Conservation (phyloP, 2,888 invertebrate genomes). For the Nymphalis c-album region DNA sequence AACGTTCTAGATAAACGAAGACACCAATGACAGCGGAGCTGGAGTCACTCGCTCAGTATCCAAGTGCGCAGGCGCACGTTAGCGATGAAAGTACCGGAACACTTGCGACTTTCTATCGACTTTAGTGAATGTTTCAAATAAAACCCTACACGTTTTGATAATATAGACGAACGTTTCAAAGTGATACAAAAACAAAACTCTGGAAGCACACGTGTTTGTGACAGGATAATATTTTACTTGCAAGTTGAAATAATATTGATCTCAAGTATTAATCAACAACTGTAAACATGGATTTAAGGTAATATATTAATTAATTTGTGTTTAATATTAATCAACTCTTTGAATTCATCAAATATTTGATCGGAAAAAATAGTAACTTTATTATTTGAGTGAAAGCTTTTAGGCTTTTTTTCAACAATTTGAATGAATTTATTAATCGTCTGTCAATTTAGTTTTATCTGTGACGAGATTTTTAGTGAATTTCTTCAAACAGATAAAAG, state of each 20-base stretch:
- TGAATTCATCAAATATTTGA: no score
- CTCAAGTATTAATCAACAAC: slow-evolving; percentile 16
- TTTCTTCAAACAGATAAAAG: not conserved
- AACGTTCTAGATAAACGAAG: slow-evolving; percentile 27
- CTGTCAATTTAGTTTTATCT: not conserved
- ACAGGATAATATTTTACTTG: no score
- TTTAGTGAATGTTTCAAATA: slow-evolving; percentile 45
- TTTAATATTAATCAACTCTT: no score
- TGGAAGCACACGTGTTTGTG: no score
- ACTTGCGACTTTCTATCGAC: slow-evolving; percentile 68
- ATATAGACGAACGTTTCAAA: slow-evolving; percentile 12
- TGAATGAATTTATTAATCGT: no score
- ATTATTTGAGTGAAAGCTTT: no score
- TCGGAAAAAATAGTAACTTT: no score
- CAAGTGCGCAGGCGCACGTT: slow-evolving; percentile 68
- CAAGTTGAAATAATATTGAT: no score
- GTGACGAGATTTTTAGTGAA: not conserved
- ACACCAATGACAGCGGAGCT: slow-evolving; percentile 42
- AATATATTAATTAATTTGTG: slow-evolving; percentile 35
- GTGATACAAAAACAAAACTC: slow-evolving; percentile 8
- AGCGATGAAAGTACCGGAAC: slow-evolving; percentile 66
- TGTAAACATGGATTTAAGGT: slow-evolving; percentile 67
- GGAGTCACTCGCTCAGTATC: slow-evolving; percentile 62
- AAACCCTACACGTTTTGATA: slow-evolving; percentile 22
- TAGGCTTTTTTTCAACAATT: no score